phyloP scores from a whole-genome alignment of 2,797 vertebrate genomes.

The Sandelia bainsii region DNA sequence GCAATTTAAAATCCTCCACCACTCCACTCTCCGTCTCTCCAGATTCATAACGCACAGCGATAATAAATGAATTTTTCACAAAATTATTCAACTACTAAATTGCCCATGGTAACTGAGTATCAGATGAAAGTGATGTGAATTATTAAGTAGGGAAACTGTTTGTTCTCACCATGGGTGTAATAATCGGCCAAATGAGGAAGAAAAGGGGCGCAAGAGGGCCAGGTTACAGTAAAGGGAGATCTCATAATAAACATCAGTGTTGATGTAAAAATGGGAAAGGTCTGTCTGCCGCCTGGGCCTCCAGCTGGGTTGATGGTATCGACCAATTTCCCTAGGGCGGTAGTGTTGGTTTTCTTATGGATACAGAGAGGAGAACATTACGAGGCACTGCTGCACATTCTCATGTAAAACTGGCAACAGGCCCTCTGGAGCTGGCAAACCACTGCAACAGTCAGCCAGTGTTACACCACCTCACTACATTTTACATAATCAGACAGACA shows the following conservation, averaged over 20 bases:
- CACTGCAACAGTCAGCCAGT: conserved; percentile 66
- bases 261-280: conserved; percentile 73
- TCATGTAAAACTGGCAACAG: conserved; percentile 66
- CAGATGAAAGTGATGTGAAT: conserved; percentile 99
- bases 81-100: conserved; percentile 99
- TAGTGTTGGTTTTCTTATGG: conserved; percentile 77
- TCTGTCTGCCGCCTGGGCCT: conserved; percentile 68
- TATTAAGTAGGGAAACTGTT: conserved; percentile 94
- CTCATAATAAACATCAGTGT: conserved; percentile 73
- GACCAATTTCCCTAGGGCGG: conserved; percentile 75
- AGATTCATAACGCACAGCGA: conserved; percentile 96
- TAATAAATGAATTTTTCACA: conserved; percentile 99
- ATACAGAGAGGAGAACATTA: conserved; percentile 60
- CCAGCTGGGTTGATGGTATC: conserved; percentile 85
- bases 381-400: conserved; percentile 58
- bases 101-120: conserved; percentile 99
- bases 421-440: conserved; percentile 70
- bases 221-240: conserved; percentile 71
- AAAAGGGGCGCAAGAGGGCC: conserved; percentile 63
- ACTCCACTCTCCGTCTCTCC: conserved; percentile 94
- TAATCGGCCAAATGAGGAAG: conserved; percentile 82
- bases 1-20: conserved; percentile 98
- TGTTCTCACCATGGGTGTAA: conserved; percentile 86
- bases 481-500: conserved; percentile 80
- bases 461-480: conserved; percentile 72